A percentile compares a stretch with the other conserved stretches of the same genome.
phyloP scores from a whole-genome alignment of 2,113 vertebrate genomes.

The Morone chrysops region DNA sequence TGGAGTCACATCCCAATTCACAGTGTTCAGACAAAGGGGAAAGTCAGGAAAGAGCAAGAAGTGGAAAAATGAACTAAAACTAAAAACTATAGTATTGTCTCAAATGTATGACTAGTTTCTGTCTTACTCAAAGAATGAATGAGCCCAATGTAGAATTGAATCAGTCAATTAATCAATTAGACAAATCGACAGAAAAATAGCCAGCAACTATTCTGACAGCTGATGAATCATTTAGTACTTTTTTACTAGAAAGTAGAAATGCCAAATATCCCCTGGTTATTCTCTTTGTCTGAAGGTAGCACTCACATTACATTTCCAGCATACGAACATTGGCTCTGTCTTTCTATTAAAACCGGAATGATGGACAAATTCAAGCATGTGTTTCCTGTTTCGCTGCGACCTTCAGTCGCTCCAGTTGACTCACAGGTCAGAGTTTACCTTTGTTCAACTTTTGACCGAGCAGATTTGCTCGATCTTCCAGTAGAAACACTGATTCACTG shows the following conservation, averaged over 20 bases:
- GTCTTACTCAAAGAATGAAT: no score
- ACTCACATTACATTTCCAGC: not conserved
- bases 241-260: not conserved
- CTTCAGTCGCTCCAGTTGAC: no score
- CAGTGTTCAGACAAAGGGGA: not conserved
- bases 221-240: not conserved
- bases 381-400: conserved; percentile 10
- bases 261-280: not conserved
- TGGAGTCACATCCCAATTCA: conserved; percentile 52
- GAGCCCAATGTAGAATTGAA: not conserved
- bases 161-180: not conserved
- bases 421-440: no score
- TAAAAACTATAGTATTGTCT: no score
- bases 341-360: not conserved
- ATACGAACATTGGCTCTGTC: not conserved
- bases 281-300: not conserved
- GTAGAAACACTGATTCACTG: not conserved
- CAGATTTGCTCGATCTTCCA: no score
- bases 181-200: not conserved
- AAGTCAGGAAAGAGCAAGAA: conserved; percentile 15
- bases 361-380: not conserved
- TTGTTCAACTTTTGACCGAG: no score
- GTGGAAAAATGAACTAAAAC: not conserved
- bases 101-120: no score
- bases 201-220: not conserved